Base-by-base conservation (phyloP, 2,888 invertebrate species). In the Chrysotoxum bicinctum region DNA sequence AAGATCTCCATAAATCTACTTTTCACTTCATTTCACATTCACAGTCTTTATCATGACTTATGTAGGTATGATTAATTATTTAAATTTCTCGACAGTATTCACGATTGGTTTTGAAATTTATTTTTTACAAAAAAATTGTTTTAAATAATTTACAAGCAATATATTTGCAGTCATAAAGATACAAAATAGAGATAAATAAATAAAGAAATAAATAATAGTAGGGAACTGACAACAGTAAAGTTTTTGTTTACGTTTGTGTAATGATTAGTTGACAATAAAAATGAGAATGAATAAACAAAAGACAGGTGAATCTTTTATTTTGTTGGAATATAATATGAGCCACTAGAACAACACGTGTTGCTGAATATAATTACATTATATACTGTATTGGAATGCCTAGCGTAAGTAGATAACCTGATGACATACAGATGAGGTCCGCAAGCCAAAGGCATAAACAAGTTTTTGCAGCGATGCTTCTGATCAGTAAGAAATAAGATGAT, bases 241-340 rank as follows among this genome's bases (percentile, higher is more conserved):
- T 62, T 21, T 58, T 58, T 58, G 35, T 30, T 43, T 50, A 50
- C 50, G 5, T 62, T 62, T 37, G 12, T 58, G 58, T 62, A 43
- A 26, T 62, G 40, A 43, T 62, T 26, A 26, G 62, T 43, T 43
- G 43, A 43, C 43, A 62, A 8, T 58, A 9, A 37, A 58, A 58
- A 5, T 37, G 14, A n/a, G n/a, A 43, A 43, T 23, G 26, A 40
- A 62, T 16, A 62, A 62, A 43, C 62, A 62, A 43, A 43, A 62
- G 6, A 2, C 16, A 62, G n/a, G 16, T 23, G 60, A 60, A 40
- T 60, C 40, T 26, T 60, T 37, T n/a, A n/a, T 60, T 60, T 60
- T 26, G 5, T 40, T 37, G 5, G n/a, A 6, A 40, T 60, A 16
- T 58, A 35, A 2, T 26, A 26, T 23, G 7, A 58, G 12, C 5